Evolutionary conservation across 2,888 invertebrate species (phyloP).

Genomic region (Morinoia aosen): DNA sequence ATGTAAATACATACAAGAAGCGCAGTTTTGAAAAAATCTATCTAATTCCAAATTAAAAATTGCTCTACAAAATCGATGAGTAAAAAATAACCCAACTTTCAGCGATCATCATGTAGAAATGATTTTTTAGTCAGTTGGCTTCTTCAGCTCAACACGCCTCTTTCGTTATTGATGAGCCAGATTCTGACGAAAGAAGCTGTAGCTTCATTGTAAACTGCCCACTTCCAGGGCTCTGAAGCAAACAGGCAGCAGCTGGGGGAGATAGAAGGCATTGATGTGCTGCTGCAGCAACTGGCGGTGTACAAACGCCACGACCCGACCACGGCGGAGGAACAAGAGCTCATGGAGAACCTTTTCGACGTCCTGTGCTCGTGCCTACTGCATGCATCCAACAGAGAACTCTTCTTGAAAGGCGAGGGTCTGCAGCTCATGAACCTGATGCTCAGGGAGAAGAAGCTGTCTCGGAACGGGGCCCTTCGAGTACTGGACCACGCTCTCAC

Average conservation of each 20-base stretch:
- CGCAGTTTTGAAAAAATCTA: too few species aligned
- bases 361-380: conserved; percentile 94
- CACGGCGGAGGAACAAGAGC: conserved; percentile 93
- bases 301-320: conserved; percentile 82
- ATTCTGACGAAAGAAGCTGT: too few species aligned
- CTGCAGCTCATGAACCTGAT: conserved; percentile 99
- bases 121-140: too few species aligned
- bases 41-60: too few species aligned
- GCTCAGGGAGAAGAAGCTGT: conserved; percentile 96
- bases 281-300: conserved; percentile 90
- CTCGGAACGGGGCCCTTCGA: conserved; percentile 95
- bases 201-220: background rate
- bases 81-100: too few species aligned
- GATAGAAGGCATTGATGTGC: conserved; percentile 94
- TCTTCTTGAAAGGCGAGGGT: conserved; percentile 96
- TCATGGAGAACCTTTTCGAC: conserved; percentile 99
- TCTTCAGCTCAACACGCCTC: too few species aligned
- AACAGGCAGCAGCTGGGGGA: conserved; percentile 1
- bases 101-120: too few species aligned
- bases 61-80: too few species aligned
- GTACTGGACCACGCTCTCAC: conserved; percentile 98
- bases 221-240: conserved; percentile 38
- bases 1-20: too few species aligned
- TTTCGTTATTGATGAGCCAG: too few species aligned
- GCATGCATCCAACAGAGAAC: conserved; percentile 87